Evolutionary conservation across 2,797 vertebrate species (phyloP).

Genomic region (Decapterus maruadsi): DNA sequence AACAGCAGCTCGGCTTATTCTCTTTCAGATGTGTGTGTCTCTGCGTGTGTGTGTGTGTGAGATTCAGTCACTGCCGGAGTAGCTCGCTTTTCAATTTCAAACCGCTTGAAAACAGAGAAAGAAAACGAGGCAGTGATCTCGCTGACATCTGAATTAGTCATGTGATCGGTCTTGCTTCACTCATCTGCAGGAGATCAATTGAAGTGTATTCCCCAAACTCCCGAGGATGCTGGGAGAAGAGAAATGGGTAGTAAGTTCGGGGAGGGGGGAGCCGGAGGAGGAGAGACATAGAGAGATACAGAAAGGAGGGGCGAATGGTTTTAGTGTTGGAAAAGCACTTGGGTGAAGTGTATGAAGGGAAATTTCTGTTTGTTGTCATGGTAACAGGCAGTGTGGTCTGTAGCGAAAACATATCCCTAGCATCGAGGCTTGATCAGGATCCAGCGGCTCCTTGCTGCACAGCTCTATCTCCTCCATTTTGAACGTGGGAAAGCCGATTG

Average conservation of each 20-base stretch:
- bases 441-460: conserved; percentile 62
- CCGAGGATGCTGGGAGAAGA: conserved; percentile 52
- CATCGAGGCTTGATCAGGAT: conserved; percentile 71
- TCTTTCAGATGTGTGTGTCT: background rate
- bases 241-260: conserved; percentile 49
- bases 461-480: conserved; percentile 72
- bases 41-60: background rate
- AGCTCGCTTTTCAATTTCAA: conserved; percentile 12
- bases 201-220: conserved; percentile 67
- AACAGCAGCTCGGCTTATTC: conserved; percentile 31
- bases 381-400: conserved; percentile 81
- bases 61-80: conserved; percentile 8
- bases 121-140: conserved; percentile 43
- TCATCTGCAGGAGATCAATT: conserved; percentile 66
- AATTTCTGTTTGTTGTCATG: conserved; percentile 82
- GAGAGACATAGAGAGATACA: background rate
- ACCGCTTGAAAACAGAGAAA: conserved; percentile 33
- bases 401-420: conserved; percentile 73
- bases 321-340: conserved; percentile 64
- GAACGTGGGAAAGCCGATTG: conserved; percentile 56
- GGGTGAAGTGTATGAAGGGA: conserved; percentile 66
- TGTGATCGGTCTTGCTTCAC: conserved; percentile 54
- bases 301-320: conserved; percentile 33
- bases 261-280: background rate
- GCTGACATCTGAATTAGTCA: conserved; percentile 66